These are phyloP conservation scores for Tetranychus truncatus DNA, from an alignment of 2,888 invertebrate species.

Conservation along the genomic window DNA sequence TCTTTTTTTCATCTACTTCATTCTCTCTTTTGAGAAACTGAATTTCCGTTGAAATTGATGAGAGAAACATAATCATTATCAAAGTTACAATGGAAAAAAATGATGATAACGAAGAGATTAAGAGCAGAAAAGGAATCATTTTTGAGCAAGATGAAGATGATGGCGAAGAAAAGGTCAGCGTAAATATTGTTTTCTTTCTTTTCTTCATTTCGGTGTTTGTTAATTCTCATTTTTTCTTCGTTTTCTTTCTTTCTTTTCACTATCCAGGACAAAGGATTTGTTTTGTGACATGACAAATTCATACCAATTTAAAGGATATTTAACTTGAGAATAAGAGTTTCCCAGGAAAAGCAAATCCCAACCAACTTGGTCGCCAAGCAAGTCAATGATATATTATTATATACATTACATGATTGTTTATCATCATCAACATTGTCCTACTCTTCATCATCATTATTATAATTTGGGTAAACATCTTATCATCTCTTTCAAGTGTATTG, in stretches of 20 bases:
- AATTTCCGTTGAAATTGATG: too few species aligned
- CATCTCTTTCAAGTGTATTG: too few species aligned
- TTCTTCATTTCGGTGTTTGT: neutral
- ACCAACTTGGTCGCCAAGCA: neutral
- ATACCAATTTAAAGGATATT: neutral
- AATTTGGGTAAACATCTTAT: too few species aligned
- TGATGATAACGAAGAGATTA: neutral
- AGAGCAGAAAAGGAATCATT: neutral
- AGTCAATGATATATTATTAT: slow-evolving; percentile 3
- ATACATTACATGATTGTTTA: slow-evolving; percentile 9
- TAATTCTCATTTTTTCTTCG: neutral
- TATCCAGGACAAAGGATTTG: neutral
- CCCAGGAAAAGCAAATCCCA: neutral
- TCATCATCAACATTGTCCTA: too few species aligned
- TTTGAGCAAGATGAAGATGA: neutral
- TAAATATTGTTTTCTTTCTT: neutral
- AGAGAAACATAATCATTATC: neutral
- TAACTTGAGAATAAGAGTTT: neutral
- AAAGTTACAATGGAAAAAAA: neutral
- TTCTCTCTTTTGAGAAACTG: neutral
- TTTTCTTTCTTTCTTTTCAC: neutral
- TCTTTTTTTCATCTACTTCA: neutral
- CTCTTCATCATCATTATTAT: too few species aligned
- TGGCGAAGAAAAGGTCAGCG: neutral
- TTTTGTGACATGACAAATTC: slow-evolving; percentile 1